These are phyloP conservation scores for Murina feae DNA, from an alignment of 2,113 vertebrate genomes.

Conservation along the genomic window DNA sequence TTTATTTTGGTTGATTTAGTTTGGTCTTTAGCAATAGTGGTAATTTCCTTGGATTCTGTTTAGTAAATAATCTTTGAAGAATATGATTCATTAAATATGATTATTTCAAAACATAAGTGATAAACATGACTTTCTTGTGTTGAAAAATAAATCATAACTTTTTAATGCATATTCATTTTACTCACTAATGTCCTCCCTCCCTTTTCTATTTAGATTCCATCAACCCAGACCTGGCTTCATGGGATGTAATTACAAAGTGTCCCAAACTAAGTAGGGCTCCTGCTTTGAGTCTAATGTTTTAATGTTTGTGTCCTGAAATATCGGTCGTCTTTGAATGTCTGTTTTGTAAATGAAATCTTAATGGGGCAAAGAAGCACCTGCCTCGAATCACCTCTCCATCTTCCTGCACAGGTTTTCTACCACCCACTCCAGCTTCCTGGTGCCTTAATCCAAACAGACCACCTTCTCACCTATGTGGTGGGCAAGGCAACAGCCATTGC, in stretches of 20 bases:
- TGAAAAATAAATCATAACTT: neutral
- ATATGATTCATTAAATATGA: neutral
- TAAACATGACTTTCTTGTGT: neutral
- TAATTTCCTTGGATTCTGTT: neutral
- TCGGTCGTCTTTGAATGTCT: neutral
- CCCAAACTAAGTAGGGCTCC: neutral
- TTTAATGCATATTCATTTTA: neutral
- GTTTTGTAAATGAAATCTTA: neutral
- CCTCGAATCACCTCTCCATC: neutral
- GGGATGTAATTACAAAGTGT: neutral
- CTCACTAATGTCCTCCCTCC: neutral
- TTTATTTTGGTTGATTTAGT: neutral
- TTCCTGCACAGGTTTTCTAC: neutral
- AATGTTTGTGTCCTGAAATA: neutral
- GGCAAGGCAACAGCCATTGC: neutral
- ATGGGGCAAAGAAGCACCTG: neutral
- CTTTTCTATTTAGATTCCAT: neutral
- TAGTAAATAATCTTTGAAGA: neutral
- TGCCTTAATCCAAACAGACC: neutral
- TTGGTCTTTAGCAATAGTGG: neutral
- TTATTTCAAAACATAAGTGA: neutral
- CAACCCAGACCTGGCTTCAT: neutral
- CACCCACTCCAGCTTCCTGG: neutral
- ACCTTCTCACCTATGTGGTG: accelerated
- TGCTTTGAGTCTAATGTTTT: neutral